A percentile compares a stretch with the other conserved stretches of the same genome.
These are phyloP conservation scores for Chrysochloris asiatica DNA, from an alignment of 2,113 vertebrate genomes.

Conservation along the genomic window DNA sequence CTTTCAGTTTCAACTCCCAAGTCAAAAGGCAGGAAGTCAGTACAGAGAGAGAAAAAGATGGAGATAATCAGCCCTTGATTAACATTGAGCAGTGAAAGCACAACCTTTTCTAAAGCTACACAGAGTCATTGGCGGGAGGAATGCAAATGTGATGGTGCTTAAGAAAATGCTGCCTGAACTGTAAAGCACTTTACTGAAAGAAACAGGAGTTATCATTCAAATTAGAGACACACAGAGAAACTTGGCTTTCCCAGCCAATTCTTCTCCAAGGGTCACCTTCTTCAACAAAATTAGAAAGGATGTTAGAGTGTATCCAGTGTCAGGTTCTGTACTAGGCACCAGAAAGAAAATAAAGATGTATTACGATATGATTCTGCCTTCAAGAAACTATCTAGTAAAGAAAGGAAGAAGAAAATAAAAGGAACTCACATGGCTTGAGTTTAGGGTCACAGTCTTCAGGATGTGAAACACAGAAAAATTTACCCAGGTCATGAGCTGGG, in stretches of 20 bases:
- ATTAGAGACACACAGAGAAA: not conserved
- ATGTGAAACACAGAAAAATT: not conserved
- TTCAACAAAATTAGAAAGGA: not conserved
- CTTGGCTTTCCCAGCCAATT: not conserved
- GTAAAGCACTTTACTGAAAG: fast-evolving
- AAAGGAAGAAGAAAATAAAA: not conserved
- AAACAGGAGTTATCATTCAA: not conserved
- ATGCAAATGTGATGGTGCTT: not conserved
- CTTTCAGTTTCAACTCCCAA: constrained; percentile 20
- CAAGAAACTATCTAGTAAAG: not conserved
- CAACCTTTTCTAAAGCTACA: not conserved
- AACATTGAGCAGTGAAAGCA: not conserved
- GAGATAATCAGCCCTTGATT: constrained; percentile 49
- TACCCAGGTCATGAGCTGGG: not conserved
- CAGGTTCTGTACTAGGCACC: no score
- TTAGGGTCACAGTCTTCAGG: not conserved
- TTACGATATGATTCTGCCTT: not conserved
- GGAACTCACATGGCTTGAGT: fast-evolving
- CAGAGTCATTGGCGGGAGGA: not conserved
- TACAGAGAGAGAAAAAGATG: not conserved
- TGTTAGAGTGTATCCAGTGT: not conserved
- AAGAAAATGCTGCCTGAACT: not conserved
- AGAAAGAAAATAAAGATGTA: not conserved
- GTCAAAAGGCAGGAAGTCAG: constrained; percentile 29
- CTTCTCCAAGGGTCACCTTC: not conserved